These are phyloP conservation scores for Pseudoips prasinana DNA, from an alignment of 2,888 invertebrate genomes.

Conservation along the genomic window DNA sequence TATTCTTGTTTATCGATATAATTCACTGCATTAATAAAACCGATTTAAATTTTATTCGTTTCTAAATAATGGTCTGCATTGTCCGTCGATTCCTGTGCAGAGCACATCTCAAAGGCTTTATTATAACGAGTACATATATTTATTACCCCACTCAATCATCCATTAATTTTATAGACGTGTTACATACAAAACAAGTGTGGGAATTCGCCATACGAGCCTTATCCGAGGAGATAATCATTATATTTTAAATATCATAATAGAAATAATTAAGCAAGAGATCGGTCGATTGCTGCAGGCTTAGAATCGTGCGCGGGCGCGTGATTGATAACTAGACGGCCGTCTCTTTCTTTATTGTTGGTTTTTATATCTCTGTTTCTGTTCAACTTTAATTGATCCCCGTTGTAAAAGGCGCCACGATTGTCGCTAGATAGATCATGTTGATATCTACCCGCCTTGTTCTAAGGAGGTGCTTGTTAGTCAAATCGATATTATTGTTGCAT, in stretches of 20 bases:
- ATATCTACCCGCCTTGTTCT: conserved; percentile 56
- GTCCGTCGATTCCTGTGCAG: too few species aligned
- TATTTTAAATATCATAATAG: conserved; percentile 79
- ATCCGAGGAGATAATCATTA: conserved; percentile 63
- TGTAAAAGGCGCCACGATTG: conserved; percentile 74
- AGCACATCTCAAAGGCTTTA: too few species aligned
- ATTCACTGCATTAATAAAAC: too few species aligned
- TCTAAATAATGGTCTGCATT: too few species aligned
- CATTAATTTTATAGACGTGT: conserved; percentile 48
- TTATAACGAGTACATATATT: conserved; percentile 27
- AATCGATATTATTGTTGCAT: conserved; percentile 55
- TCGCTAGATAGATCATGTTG: conserved; percentile 69
- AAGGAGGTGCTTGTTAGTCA: too few species aligned
- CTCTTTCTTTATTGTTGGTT: conserved; percentile 38
- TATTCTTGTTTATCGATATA: too few species aligned
- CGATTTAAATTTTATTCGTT: too few species aligned
- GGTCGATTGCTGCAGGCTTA: conserved; percentile 68
- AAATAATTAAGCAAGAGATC: conserved; percentile 77
- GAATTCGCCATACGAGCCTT: conserved; percentile 63
- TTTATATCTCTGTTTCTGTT: conserved; percentile 44
- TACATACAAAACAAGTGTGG: conserved; percentile 54
- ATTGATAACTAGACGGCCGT: conserved; percentile 68
- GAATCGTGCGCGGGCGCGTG: conserved; percentile 73
- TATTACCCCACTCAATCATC: conserved; percentile 17
- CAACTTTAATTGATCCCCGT: conserved; percentile 72